Conservation (phyloP, 2,888 invertebrate genomes). For the Ephialtes manifestator region DNA sequence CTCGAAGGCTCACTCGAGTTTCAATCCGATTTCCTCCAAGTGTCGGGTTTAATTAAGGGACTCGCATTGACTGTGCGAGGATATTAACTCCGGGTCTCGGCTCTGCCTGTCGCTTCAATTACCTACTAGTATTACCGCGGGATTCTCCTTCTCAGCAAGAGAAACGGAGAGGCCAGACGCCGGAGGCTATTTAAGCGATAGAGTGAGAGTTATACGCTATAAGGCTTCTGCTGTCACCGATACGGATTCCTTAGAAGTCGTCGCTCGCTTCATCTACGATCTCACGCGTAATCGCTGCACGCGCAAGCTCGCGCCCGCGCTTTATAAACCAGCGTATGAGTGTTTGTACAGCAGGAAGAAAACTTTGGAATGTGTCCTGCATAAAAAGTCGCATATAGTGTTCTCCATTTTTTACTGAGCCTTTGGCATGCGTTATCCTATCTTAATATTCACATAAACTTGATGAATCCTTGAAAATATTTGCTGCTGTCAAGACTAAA, state of each 20-base stretch:
- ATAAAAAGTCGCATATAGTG: too few species aligned
- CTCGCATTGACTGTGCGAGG: conserved; percentile 61
- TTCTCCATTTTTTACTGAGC: too few species aligned
- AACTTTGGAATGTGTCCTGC: not conserved
- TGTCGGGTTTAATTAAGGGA: conserved; percentile 75
- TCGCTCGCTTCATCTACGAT: conserved; percentile 40
- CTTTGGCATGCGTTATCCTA: too few species aligned
- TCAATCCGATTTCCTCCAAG: conserved; percentile 74
- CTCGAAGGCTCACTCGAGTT: conserved; percentile 71
- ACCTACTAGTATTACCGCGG: conserved; percentile 65
- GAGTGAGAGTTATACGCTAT: conserved; percentile 72
- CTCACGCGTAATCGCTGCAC: conserved; percentile 70
- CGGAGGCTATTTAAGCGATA: conserved; percentile 65
- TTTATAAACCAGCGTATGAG: conserved; percentile 21
- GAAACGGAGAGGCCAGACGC: not conserved
- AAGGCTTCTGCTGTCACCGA: conserved; percentile 81
- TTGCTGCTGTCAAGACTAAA: not conserved
- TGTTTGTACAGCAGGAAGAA: conserved; percentile 16
- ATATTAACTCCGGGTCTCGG: conserved; percentile 70
- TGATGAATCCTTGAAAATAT: too few species aligned
- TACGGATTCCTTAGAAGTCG: conserved; percentile 82
- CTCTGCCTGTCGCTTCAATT: conserved; percentile 71
- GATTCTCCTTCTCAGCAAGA: not conserved
- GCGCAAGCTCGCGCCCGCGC: conserved; percentile 61
- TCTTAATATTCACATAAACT: too few species aligned